Evolutionary conservation across 2,888 invertebrate species (phyloP), one percentile per base, ranked within the genome.

Genomic region (Tetanocera ferruginea): DNA sequence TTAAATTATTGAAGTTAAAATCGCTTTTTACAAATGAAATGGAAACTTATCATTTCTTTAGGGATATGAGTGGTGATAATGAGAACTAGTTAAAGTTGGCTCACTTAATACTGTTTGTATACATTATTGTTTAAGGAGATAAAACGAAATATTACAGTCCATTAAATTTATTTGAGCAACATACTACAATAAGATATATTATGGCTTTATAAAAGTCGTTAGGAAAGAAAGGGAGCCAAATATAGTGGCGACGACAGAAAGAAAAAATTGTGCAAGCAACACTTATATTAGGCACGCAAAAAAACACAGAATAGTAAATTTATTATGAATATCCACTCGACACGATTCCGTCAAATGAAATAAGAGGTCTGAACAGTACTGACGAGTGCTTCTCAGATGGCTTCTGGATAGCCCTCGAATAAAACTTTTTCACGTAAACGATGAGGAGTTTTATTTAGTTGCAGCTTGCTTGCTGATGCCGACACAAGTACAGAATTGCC

Each of bases 341-440:
- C 90, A 90, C 89, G 90, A 90, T 88, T 90, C 90, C 90, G 89
- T 90, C 90, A 90, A 90, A 90, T 90, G 89, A 89, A 90, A 90
- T 90, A 90, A 90, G 90, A 90, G 90, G 90, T 89, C 89, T 90
- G 89, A 89, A 90, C 89, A 89, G 89, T 88, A 90, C 90, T 90
- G 89, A 89, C 89, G 90, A 90, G 90, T 90, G 86, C 89, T 90
- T 89, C 89, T 90, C 88, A 89, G 88, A 90, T 90, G 88, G 89
- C 89, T 89, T 90, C 89, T 90, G 90, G 89, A 90, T 89, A 89
- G 90, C 89, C 89, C 90, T 90, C 90, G 88, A 88, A 88, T 88
- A 88, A 88, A 88, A 88, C 86, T 88, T 89, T 89, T 89, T 87
- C 87, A 88, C 85, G 87, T 88, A 85, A 87, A 86, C 84, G 85